These are phyloP conservation scores for Apis cerana DNA, from an alignment of 1,140 invertebrate species.

Conservation along the genomic window DNA sequence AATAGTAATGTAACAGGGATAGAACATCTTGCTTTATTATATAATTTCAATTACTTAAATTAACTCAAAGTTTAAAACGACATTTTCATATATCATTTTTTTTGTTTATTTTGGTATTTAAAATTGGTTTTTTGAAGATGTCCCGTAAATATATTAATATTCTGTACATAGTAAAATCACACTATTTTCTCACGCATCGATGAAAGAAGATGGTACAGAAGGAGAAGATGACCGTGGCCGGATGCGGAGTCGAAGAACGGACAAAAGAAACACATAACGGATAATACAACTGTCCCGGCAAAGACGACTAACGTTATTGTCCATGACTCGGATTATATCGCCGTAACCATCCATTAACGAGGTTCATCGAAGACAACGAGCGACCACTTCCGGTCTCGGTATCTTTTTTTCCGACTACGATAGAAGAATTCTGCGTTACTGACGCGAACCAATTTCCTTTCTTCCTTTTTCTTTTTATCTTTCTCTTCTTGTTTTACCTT, in stretches of 20 bases:
- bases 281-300: slow-evolving; percentile 44
- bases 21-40: too few species aligned
- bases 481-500: neutral
- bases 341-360: slow-evolving; percentile 48
- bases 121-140: too few species aligned
- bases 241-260: slow-evolving; percentile 57
- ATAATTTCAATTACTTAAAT: too few species aligned
- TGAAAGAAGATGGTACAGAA: slow-evolving; percentile 10
- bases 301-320: slow-evolving; percentile 54
- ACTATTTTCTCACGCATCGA: slow-evolving; percentile 65
- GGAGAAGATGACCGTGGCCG: slow-evolving; percentile 50
- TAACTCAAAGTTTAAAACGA: too few species aligned
- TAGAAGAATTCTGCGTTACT: neutral
- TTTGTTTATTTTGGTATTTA: too few species aligned
- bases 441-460: neutral
- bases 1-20: too few species aligned
- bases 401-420: neutral
- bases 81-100: too few species aligned
- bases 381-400: slow-evolving; percentile 47
- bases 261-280: slow-evolving; percentile 63
- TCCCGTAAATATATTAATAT: too few species aligned
- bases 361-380: slow-evolving; percentile 50
- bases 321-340: slow-evolving; percentile 39
- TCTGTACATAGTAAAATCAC: neutral
- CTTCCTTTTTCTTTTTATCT: neutral